Evolutionary conservation across 2,113 vertebrate genomes (phyloP), one percentile per base, ranked within the genome.

Genomic region (Trachemys scripta): DNA sequence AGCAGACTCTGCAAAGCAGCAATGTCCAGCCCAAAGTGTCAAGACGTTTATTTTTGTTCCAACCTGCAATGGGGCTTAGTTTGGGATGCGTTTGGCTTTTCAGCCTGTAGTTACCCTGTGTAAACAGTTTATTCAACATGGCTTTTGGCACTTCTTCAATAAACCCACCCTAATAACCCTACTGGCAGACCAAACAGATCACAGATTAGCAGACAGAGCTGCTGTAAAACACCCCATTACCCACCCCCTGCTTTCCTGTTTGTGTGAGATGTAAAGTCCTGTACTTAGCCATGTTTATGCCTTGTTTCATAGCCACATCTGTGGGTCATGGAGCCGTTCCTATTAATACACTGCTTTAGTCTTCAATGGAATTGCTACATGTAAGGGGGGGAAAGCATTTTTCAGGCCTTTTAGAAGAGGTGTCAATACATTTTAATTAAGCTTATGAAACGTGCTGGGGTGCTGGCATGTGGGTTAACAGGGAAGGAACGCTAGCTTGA

Each of bases 21-120:
- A 93, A 96, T 87, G 29, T 98, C 98, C 96, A 93, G 97, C 95
- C 92, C 97, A 98, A 98, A 98, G 98, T 98, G 98, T 98, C 95
- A 93, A 98, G 98, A 97, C 98, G 98, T 98, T 98, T 99, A 98
- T 99, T 99, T 99, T 98, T 98, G 96, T 99, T 99, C 98, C 98
- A 98, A 99, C 97, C 98, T 98, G 98, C 95, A 51, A 97, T 92
- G 95, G 97, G 98, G 96, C 97, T 97, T 96, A 97, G 97, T 98
- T 98, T 98, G 96, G 97, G 97, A 96, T 96, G 91, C 97, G 96
- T 98, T 97, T 98, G 90, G 96, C 98, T 98, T 99, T 98, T 98
- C 97, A 97, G 98, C 98, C 98, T 98, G 97, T 92, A 98, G 98
- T 98, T 98, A 96, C 97, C 96, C 97, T 97, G 96, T 96, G 98